These are phyloP conservation scores for Metopolophium dirhodum DNA, from an alignment of 1,140 invertebrate genomes.

Conservation along the genomic window DNA sequence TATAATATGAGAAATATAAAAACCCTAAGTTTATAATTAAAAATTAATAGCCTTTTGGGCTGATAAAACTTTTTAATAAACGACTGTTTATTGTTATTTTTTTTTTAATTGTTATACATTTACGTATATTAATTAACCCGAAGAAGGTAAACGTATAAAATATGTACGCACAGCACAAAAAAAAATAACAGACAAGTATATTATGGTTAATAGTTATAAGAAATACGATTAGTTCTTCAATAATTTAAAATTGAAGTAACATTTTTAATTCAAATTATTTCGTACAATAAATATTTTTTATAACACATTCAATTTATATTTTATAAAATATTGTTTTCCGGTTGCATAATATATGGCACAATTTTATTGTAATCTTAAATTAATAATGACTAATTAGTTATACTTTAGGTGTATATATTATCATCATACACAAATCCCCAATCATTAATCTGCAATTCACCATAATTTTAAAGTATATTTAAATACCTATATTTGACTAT, in stretches of 20 bases:
- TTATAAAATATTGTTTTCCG: too few relatives aligned
- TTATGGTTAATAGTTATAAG: neutral
- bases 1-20: slow-evolving; percentile 1
- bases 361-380: neutral
- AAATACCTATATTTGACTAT: too few relatives aligned
- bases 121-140: neutral
- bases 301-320: neutral
- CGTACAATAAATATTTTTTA: neutral
- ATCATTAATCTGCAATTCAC: too few relatives aligned
- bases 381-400: neutral
- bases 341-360: neutral
- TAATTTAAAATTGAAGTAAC: neutral
- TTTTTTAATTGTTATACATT: slow-evolving; percentile 24
- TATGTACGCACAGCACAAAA: neutral
- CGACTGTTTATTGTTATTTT: neutral
- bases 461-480: too few relatives aligned
- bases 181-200: neutral
- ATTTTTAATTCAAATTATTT: neutral
- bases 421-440: neutral
- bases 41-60: neutral
- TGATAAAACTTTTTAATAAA: slow-evolving; percentile 17
- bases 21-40: neutral
- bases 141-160: neutral
- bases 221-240: neutral
- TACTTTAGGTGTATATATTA: neutral